Base-by-base conservation (phyloP, 2,113 vertebrate species). In the Notarius lentiginosus region DNA sequence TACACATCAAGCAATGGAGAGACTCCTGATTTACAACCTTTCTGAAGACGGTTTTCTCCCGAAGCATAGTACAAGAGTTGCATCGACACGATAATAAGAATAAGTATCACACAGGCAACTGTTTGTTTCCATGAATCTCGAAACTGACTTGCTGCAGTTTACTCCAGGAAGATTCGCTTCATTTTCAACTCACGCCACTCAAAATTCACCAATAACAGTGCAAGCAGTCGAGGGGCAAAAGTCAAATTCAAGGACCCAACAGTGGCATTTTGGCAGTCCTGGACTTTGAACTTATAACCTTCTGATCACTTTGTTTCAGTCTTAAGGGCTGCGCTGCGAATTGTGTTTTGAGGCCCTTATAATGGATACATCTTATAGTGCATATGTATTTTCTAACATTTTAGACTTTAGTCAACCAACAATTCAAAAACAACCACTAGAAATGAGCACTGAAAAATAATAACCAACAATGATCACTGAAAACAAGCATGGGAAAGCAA, bases 1-100 rank as follows among this genome's bases (percentile, higher is more conserved):
- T 63, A 70, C 89, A 72, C 89, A 63, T 84, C 56, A 85, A 10
- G 66, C n/a, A 80, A 66, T 68, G 24, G n/a, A 63, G 56, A 51
- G 47, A 75, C 9, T 58, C 34, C 53, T 82, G 68, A 86, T 82
- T 82, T 82, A 82, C 10, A 55, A 82, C 22, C 53, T 22, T 49
- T 30, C 41, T 60, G 24, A 82, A 51, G 66, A 61, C 15, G 20
- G 49, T 65, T 80, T 65, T 72, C 53, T 86, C 51, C 0, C 47
- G 76, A 2, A 20, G 30, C 53, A 17, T 1, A 2, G 34, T 47
- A 6, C 30, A 49, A 76, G 30, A 9, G 83, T 27, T 70, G 5
- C 30, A 56, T 12, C 51, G 22, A 14, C 9, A 34, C 4, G 49
- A n/a, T 30, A 53, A 3, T n/a, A 56, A 9, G 6, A 73, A 34